Conservation (phyloP, 2,797 vertebrate genomes). For the Pangasius larnaudii region DNA sequence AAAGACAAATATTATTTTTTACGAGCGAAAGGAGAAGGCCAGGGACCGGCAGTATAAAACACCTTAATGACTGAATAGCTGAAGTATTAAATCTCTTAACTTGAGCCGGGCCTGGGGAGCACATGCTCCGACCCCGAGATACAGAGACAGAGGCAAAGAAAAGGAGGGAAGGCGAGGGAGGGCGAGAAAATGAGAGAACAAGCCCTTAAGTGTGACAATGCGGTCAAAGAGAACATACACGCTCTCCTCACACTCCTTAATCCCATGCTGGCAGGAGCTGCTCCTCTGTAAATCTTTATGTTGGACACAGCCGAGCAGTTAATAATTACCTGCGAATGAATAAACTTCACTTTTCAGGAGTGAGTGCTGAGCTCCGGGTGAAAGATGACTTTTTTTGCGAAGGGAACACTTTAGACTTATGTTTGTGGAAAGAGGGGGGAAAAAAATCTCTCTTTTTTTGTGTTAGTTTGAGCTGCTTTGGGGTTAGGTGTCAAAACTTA, state of each 20-base stretch:
- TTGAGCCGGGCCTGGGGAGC: conserved; percentile 54
- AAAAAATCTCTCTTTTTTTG: neutral
- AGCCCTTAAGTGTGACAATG: conserved; percentile 57
- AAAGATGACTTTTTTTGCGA: conserved; percentile 39
- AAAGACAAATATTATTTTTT: conserved; percentile 87
- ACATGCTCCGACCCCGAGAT: conserved; percentile 59
- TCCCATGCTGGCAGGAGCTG: conserved; percentile 43
- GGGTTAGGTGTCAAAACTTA: neutral
- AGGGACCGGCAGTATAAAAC: conserved; percentile 71
- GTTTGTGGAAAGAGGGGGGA: conserved; percentile 13
- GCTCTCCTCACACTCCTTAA: conserved; percentile 25
- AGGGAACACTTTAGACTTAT: conserved; percentile 16
- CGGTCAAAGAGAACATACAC: conserved; percentile 55
- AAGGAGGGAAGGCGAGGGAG: conserved; percentile 43
- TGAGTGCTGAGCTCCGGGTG: conserved; percentile 45
- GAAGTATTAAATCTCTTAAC: conserved; percentile 79
- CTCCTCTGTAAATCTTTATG: conserved; percentile 61
- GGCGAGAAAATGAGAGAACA: conserved; percentile 51
- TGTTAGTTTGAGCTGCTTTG: conserved; percentile 5
- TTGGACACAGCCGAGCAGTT: conserved; percentile 62
- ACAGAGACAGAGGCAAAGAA: conserved; percentile 46
- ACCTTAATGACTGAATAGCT: conserved; percentile 79
- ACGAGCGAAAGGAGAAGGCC: conserved; percentile 71
- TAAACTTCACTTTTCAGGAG: conserved; percentile 53
- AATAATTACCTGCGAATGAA: conserved; percentile 69